phyloP scores from a whole-genome alignment of 2,888 invertebrate species.

The Polydrusus pterygomalis region DNA sequence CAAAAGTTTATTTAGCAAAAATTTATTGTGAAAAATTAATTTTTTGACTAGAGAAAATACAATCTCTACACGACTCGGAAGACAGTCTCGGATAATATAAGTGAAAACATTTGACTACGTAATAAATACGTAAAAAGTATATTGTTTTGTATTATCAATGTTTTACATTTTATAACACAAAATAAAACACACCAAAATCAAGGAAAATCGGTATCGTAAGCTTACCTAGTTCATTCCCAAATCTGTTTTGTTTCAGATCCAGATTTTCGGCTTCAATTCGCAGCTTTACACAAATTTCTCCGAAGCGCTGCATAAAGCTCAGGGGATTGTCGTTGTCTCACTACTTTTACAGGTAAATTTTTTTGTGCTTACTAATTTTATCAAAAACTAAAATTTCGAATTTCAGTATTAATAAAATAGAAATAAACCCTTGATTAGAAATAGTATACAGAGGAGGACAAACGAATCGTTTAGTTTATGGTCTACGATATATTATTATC shows the following conservation, averaged over 20 bases:
- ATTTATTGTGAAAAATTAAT: no score
- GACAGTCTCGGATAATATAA: no score
- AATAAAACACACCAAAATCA: conserved; percentile 24
- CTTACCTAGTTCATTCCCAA: conserved; percentile 31
- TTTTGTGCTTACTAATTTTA: conserved; percentile 44
- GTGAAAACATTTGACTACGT: no score
- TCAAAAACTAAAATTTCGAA: not conserved
- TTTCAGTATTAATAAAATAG: no score
- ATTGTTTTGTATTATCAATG: not conserved
- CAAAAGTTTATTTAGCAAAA: no score
- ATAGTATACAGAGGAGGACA: no score
- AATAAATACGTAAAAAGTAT: no score
- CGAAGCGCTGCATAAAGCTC: conserved; percentile 93
- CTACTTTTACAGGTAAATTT: conserved; percentile 91
- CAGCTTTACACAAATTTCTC: conserved; percentile 97
- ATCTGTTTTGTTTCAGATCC: conserved; percentile 84
- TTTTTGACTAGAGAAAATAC: no score
- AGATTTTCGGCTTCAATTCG: conserved; percentile 98
- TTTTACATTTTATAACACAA: not conserved
- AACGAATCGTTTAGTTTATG: no score
- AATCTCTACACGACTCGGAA: no score
- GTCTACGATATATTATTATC: no score
- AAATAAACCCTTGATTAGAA: no score
- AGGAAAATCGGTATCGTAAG: conserved; percentile 14
- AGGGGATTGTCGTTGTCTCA: conserved; percentile 96